A percentile compares a stretch with the other conserved stretches of the same genome.
Conservation (phyloP, 2,797 vertebrate genomes). For the Numenius phaeopus region DNA sequence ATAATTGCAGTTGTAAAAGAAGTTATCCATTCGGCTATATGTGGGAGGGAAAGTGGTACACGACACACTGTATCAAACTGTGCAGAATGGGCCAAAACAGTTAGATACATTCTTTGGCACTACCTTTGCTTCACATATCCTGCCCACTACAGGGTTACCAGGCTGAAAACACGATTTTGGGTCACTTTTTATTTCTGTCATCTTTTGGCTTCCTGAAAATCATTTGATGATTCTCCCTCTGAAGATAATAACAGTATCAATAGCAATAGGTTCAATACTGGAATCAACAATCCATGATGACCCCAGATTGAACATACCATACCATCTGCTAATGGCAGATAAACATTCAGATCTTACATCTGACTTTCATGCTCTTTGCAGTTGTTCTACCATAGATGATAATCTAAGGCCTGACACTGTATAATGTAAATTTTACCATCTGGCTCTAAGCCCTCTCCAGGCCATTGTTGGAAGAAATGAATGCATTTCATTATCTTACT, state of each 20-base stretch:
- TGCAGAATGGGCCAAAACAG: background rate
- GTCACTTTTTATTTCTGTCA: background rate
- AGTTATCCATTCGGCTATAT: background rate
- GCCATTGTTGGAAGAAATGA: background rate
- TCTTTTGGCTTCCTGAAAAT: background rate
- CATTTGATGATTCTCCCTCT: background rate
- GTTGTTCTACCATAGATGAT: background rate
- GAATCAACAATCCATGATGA: background rate
- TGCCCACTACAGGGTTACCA: background rate
- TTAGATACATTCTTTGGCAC: background rate
- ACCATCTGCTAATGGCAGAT: background rate
- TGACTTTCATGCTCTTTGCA: background rate
- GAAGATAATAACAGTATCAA: background rate
- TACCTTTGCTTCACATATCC: background rate
- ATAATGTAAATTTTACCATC: slow-evolving; percentile 16
- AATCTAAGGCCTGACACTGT: background rate
- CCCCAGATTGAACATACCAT: background rate
- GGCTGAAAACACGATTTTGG: background rate
- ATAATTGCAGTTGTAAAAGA: slow-evolving; percentile 26
- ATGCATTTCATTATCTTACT: slow-evolving; percentile 6
- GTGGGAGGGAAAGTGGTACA: background rate
- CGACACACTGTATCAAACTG: background rate
- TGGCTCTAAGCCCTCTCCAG: background rate
- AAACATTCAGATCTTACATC: background rate
- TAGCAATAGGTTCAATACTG: background rate